Percentiles rank a stretch among this genome's conserved stretches.
Conservation (phyloP, 2,113 vertebrate genomes). For the Oxyruncus cristatus region DNA sequence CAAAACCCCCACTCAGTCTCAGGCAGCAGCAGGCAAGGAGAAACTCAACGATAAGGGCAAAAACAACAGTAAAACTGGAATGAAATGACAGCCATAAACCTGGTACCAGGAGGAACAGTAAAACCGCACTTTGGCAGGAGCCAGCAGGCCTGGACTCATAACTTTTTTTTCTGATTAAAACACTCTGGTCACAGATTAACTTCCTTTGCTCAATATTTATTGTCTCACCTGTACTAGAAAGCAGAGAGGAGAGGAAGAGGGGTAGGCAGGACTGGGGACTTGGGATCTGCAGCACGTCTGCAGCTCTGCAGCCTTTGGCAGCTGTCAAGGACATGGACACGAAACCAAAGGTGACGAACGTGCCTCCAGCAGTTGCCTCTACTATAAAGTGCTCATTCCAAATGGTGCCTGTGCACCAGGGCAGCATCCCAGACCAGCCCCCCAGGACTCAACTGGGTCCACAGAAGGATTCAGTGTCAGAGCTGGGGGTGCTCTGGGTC, state of each 20-base stretch:
- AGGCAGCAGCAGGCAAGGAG: constrained; percentile 22
- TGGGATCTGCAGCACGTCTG: not conserved
- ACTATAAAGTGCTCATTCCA: accelerated
- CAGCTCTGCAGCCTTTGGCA: not conserved
- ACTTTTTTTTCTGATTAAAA: constrained; percentile 13
- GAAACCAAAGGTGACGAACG: accelerated
- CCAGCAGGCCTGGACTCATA: not conserved
- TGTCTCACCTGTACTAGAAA: not conserved
- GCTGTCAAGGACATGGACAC: not conserved
- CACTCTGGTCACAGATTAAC: constrained; percentile 13
- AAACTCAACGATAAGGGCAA: constrained; percentile 27
- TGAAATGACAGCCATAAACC: constrained; percentile 52
- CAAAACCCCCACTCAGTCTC: not conserved
- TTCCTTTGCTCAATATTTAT: not conserved
- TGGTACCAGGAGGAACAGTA: constrained; percentile 15
- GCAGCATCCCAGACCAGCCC: not conserved
- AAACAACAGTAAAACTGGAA: constrained; percentile 43
- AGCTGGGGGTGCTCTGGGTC: not conserved
- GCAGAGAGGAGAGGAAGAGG: not conserved
- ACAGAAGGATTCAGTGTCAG: not conserved
- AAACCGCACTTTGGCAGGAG: constrained; percentile 39
- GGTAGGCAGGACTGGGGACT: not conserved
- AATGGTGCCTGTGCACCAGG: not conserved
- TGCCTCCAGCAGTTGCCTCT: not conserved
- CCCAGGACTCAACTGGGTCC: accelerated